Evolutionary conservation across 2,888 invertebrate species (phyloP), one percentile per base, ranked within the genome.

Genomic region (Volucella inflata): DNA sequence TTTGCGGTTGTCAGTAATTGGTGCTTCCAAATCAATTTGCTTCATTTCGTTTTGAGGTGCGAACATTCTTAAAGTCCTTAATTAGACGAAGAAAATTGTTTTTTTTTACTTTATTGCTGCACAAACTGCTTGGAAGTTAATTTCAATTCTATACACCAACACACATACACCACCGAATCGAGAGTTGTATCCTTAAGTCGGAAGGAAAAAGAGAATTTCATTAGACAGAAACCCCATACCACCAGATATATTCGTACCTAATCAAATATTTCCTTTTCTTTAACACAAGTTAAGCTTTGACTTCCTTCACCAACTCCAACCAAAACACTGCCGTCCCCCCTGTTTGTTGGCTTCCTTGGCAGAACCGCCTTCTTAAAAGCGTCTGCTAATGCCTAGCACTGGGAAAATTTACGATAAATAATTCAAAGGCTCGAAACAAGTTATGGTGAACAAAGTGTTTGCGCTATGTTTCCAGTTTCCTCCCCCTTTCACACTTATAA

Each of bases 381-480:
- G 53, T 40, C 10, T 57, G 10, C 64, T 57, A 42, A 50, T 60
- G 77, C 68, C 71, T 82, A 62, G 70, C 44, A 75, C 40, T 59
- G 50, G 46, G 53, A 74, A 84, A 84, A 84, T 84, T 79, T 79
- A 84, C 79, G 75, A 84, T 84, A 84, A 84, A 84, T 84, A 84
- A 84, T 84, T 84, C 74, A 84, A 84, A 79, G 65, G 79, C 78
- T 70, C 51, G 40, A 62, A 83, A 74, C 74, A 62, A 83, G 78
- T 72, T 65, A 71, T 62, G 50, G 60, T 50, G 11, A 40, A 53
- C 75, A 74, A 76, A 64, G 50, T 70, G 77, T 76, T 75, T 75
- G 48, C 68, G 48, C 68, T 14, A 48, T 62, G 67, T 46, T 59
- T 11, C 30, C 40, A 74, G 67, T 46, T 59, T 11, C 17, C 40